phyloP scores from a whole-genome alignment of 2,888 invertebrate genomes.

The Lepidonotus clava region DNA sequence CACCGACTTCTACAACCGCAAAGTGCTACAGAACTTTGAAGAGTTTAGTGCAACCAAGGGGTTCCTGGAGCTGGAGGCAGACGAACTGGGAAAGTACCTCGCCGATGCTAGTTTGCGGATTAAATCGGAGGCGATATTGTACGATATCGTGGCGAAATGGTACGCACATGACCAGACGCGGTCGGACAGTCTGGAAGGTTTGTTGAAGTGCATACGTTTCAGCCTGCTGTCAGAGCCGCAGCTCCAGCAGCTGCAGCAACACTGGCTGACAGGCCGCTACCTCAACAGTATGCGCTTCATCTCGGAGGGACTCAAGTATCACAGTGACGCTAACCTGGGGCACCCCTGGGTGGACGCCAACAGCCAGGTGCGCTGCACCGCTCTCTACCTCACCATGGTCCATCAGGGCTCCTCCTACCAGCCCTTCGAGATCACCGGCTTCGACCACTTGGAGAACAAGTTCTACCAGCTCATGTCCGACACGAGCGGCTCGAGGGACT shows the following conservation, averaged over 20 bases:
- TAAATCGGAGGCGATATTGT: slow-evolving; percentile 74
- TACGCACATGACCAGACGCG: slow-evolving; percentile 70
- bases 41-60: slow-evolving; percentile 75
- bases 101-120: slow-evolving; percentile 70
- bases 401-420: slow-evolving; percentile 75
- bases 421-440: slow-evolving; percentile 79
- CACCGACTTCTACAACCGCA: slow-evolving; percentile 73
- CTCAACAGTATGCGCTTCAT: slow-evolving; percentile 53
- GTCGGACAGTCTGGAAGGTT: slow-evolving; percentile 65
- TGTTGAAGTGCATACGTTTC: slow-evolving; percentile 76
- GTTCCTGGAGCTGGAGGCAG: slow-evolving; percentile 73
- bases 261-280: slow-evolving; percentile 59
- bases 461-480: slow-evolving; percentile 77
- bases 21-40: slow-evolving; percentile 76
- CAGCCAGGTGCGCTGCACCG: slow-evolving; percentile 54
- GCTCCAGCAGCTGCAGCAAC: slow-evolving; percentile 65
- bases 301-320: slow-evolving; percentile 61
- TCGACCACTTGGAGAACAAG: slow-evolving; percentile 69
- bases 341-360: slow-evolving; percentile 59
- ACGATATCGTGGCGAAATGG: slow-evolving; percentile 75
- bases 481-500: slow-evolving; percentile 78
- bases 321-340: slow-evolving; percentile 60
- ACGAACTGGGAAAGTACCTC: slow-evolving; percentile 71
- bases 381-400: slow-evolving; percentile 70
- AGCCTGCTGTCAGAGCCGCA: slow-evolving; percentile 76